Evolutionary conservation across 2,113 vertebrate species (phyloP).

Genomic region (Gymnogyps californianus): DNA sequence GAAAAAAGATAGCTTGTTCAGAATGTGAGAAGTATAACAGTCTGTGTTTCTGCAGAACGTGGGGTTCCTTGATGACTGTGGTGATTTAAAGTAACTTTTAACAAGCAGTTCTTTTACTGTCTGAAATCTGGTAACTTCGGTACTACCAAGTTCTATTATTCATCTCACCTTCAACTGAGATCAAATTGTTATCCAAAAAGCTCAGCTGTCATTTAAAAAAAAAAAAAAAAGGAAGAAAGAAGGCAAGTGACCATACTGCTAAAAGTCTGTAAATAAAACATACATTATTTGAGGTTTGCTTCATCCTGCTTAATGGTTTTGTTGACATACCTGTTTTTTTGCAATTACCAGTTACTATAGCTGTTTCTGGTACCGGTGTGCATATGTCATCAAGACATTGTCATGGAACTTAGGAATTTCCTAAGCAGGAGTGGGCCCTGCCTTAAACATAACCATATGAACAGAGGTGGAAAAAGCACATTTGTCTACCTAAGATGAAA

Average conservation of each 20-base stretch:
- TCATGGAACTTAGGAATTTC: not conserved
- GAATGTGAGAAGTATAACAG: not conserved
- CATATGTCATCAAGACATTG: not conserved
- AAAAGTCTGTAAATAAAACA: not conserved
- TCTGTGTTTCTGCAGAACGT: not conserved
- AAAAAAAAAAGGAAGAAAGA: not conserved
- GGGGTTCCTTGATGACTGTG: rapidly evolving
- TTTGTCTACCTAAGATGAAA: not conserved
- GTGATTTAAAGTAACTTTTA: not conserved
- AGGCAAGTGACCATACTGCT: not conserved
- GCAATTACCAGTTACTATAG: rapidly evolving
- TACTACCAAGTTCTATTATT: not conserved
- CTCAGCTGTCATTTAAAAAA: not conserved
- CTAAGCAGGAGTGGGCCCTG: not conserved
- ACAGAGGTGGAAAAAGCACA: not conserved
- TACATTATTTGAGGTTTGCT: not conserved
- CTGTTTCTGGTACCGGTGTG: not conserved
- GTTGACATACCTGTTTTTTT: not conserved
- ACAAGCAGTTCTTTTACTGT: not conserved
- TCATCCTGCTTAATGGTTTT: not conserved
- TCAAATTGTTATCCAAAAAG: not conserved
- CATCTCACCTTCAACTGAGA: not conserved
- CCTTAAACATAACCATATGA: not conserved
- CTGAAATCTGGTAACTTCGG: not conserved
- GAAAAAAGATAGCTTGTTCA: not conserved